phyloP scores from a whole-genome alignment of 2,113 vertebrate genomes.

The Odontophorus gujanensis region DNA sequence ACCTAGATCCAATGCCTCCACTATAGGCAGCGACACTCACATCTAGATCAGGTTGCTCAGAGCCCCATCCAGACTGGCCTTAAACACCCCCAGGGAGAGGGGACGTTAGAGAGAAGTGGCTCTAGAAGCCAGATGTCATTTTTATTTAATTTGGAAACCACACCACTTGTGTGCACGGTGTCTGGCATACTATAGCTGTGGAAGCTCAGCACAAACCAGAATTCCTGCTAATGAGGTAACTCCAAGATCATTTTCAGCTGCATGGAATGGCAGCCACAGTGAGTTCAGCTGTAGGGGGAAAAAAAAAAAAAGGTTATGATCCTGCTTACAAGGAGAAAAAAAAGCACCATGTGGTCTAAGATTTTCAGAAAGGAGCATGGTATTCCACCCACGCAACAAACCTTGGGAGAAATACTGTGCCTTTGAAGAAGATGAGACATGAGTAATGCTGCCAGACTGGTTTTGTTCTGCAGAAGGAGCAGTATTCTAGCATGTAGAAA shows the following conservation, averaged over 20 bases:
- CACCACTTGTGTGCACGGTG: neutral
- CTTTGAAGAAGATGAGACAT: neutral
- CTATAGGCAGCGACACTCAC: too few relatives aligned
- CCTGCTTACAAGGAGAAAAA: neutral
- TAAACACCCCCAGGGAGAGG: too few relatives aligned
- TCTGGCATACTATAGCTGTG: neutral
- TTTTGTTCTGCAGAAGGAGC: conserved; percentile 8
- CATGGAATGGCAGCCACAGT: neutral
- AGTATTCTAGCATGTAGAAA: neutral
- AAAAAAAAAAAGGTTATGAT: neutral
- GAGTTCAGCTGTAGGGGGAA: neutral
- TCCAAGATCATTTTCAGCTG: neutral
- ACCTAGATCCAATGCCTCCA: too few relatives aligned
- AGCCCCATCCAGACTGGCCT: too few relatives aligned
- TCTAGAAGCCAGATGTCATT: neutral
- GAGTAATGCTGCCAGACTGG: neutral
- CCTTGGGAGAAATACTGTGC: neutral
- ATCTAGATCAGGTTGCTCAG: too few relatives aligned
- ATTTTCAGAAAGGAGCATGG: neutral
- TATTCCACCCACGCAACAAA: neutral
- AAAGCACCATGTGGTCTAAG: neutral
- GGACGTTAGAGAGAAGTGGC: neutral
- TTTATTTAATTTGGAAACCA: neutral
- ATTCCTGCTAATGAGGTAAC: neutral
- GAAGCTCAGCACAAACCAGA: neutral